These are phyloP conservation scores for Drosophila subquinaria DNA, from an alignment of 2,888 invertebrate species.

Conservation along the genomic window DNA sequence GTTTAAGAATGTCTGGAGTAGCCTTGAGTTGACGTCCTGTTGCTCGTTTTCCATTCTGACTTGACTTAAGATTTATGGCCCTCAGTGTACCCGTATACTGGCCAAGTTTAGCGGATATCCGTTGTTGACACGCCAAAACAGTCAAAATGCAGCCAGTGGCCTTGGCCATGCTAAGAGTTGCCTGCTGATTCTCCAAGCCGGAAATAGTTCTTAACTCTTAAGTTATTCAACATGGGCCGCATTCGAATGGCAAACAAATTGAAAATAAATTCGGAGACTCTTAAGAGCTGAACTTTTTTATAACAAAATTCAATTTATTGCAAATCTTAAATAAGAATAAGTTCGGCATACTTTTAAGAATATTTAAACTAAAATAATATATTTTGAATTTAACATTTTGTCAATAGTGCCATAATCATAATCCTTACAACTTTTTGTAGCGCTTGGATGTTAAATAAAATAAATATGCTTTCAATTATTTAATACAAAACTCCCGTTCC, in stretches of 20 bases:
- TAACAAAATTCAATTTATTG: neutral
- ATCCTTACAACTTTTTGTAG: too few species aligned
- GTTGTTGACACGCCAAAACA: constrained; percentile 68
- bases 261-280: neutral
- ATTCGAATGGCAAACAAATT: neutral
- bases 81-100: constrained; percentile 57
- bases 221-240: constrained; percentile 4
- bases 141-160: constrained; percentile 41
- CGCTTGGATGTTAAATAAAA: too few species aligned
- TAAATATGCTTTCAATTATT: neutral
- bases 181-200: neutral
- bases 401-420: too few species aligned
- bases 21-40: constrained; percentile 26
- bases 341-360: too few species aligned
- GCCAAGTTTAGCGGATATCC: constrained; percentile 76
- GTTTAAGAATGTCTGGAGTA: constrained; percentile 34
- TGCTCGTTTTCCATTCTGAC: constrained; percentile 39
- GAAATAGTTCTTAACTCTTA: constrained; percentile 5
- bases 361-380: too few species aligned
- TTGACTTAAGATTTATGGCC: constrained; percentile 63
- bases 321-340: neutral
- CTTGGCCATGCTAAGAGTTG: neutral
- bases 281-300: neutral
- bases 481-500: neutral
- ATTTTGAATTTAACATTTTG: too few species aligned